phyloP scores from a whole-genome alignment of 2,797 vertebrate species.

The Tokudaia tokunoshimensis region DNA sequence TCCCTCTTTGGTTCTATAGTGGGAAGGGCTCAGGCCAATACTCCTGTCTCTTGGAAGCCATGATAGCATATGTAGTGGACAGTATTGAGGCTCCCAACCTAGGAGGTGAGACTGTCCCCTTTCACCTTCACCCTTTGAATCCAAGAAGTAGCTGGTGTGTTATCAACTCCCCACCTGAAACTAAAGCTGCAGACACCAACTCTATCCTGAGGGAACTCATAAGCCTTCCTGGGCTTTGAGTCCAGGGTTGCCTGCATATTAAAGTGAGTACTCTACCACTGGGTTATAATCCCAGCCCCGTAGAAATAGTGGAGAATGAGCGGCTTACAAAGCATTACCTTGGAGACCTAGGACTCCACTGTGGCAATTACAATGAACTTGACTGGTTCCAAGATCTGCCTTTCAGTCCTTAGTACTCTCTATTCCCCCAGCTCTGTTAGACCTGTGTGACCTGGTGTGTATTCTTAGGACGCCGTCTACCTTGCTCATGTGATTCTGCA shows the following conservation, averaged over 20 bases:
- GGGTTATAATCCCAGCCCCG: not conserved
- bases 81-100: not conserved
- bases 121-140: not conserved
- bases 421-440: not conserved
- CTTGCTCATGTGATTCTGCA: not conserved
- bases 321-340: not conserved
- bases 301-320: not conserved
- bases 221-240: not conserved
- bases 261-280: not conserved
- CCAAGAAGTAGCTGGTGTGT: not conserved
- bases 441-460: not conserved
- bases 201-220: not conserved
- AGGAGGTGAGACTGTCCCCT: too few species aligned
- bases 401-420: not conserved
- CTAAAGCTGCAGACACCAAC: not conserved
- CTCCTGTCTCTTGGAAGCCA: not conserved
- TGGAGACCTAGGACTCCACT: not conserved
- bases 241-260: not conserved
- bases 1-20: not conserved
- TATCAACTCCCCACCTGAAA: not conserved
- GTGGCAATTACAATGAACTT: not conserved
- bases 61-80: not conserved
- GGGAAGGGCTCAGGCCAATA: not conserved
- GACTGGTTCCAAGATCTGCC: not conserved
- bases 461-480: not conserved